Percentiles rank a stretch among this genome's conserved stretches.
phyloP scores from a whole-genome alignment of 2,888 invertebrate genomes.

The Pollenia labialis region DNA sequence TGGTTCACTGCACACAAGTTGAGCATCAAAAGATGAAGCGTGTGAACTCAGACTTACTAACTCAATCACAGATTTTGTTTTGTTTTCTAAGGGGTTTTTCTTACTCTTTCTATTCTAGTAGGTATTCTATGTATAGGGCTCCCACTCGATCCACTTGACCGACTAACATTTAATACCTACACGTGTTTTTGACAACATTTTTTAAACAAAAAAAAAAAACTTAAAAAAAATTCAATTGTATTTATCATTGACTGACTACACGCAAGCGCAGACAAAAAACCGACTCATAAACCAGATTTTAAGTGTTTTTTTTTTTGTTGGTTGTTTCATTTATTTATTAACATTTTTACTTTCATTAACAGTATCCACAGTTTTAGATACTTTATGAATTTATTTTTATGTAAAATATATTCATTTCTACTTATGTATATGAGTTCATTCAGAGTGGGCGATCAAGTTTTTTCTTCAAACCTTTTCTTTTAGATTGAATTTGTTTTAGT shows the following conservation, averaged over 20 bases:
- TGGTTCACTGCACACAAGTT: too few relatives aligned
- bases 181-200: slow-evolving; percentile 25
- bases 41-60: too few relatives aligned
- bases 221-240: slow-evolving; percentile 27
- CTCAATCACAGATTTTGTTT: too few relatives aligned
- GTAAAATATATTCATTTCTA: slow-evolving; percentile 39
- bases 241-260: slow-evolving; percentile 31
- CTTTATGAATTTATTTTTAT: slow-evolving; percentile 12
- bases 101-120: too few relatives aligned
- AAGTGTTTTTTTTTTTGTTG: slow-evolving; percentile 10
- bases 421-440: not conserved
- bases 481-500: slow-evolving; percentile 22
- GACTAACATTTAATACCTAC: slow-evolving; percentile 28
- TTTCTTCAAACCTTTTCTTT: slow-evolving; percentile 13
- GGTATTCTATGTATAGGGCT: not conserved
- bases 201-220: not conserved
- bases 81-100: too few relatives aligned
- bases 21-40: too few relatives aligned
- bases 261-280: slow-evolving; percentile 37
- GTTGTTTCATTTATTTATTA: slow-evolving; percentile 19
- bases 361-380: slow-evolving; percentile 12
- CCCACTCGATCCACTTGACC: slow-evolving; percentile 29
- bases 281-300: slow-evolving; percentile 43
- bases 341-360: slow-evolving; percentile 31
- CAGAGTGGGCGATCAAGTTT: slow-evolving; percentile 71